A percentile compares a stretch with the other conserved stretches of the same genome.
Conservation (phyloP, 2,888 invertebrate genomes). For the Acronicta alni region DNA sequence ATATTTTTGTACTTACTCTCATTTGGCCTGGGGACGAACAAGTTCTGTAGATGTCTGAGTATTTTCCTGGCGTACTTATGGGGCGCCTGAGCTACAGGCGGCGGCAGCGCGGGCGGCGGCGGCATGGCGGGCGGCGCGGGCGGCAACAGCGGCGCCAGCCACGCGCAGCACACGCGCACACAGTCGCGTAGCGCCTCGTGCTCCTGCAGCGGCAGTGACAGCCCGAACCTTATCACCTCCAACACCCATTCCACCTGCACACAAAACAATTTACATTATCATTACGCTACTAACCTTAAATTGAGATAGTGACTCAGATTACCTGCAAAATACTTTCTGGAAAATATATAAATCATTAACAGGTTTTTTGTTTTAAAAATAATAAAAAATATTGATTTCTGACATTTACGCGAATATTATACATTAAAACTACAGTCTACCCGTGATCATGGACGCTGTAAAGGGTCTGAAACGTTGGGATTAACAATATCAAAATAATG, state of each 20-base stretch:
- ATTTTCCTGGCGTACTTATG: slow-evolving; percentile 97
- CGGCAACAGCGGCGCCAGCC: slow-evolving; percentile 96
- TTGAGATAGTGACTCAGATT: too few species aligned
- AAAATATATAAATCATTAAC: too few species aligned
- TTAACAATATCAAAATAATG: too few species aligned
- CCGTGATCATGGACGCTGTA: too few species aligned
- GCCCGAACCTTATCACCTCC: slow-evolving; percentile 96
- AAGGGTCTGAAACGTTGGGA: too few species aligned
- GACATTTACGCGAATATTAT: too few species aligned
- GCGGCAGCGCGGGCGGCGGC: slow-evolving; percentile 96
- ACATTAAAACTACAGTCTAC: too few species aligned
- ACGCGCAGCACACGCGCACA: slow-evolving; percentile 98
- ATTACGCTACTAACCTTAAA: background rate
- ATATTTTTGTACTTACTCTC: slow-evolving; percentile 92
- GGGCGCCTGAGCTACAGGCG: slow-evolving; percentile 96
- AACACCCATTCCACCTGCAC: slow-evolving; percentile 95
- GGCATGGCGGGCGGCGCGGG: slow-evolving; percentile 95
- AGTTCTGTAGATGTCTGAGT: slow-evolving; percentile 97
- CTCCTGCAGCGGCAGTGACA: slow-evolving; percentile 96
- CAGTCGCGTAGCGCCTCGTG: slow-evolving; percentile 98
- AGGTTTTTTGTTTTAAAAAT: too few species aligned
- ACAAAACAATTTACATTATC: slow-evolving; percentile 13
- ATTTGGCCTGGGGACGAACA: slow-evolving; percentile 97
- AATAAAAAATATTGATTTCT: too few species aligned
- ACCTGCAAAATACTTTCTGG: too few species aligned